These are phyloP conservation scores for Pinctada fucata DNA, from an alignment of 2,888 invertebrate species.

Conservation along the genomic window DNA sequence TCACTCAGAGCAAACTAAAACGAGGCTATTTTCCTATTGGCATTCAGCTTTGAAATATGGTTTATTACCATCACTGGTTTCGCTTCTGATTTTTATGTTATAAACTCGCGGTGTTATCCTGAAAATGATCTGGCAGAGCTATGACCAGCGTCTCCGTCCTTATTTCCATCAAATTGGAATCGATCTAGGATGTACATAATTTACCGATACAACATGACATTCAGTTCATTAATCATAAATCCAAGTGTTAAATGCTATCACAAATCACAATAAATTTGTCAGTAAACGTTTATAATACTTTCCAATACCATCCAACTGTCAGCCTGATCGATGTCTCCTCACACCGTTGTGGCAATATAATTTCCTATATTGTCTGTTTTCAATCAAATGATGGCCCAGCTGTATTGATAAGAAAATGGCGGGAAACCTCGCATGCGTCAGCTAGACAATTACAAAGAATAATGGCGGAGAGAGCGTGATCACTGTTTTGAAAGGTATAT, in stretches of 20 bases:
- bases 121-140: background rate
- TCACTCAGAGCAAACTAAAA: too few species aligned
- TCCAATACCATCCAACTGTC: conserved; percentile 27
- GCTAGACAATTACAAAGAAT: conserved; percentile 16
- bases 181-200: background rate
- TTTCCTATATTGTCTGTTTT: conserved; percentile 37
- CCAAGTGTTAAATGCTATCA: conserved; percentile 33
- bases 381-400: conserved; percentile 33
- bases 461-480: conserved; percentile 9
- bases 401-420: conserved; percentile 10
- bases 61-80: too few species aligned
- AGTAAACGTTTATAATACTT: conserved; percentile 34
- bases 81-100: too few species aligned
- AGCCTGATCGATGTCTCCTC: conserved; percentile 32
- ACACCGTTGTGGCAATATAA: conserved; percentile 31
- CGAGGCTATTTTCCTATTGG: too few species aligned
- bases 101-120: background rate
- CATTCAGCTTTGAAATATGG: too few species aligned
- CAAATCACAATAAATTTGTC: conserved; percentile 42
- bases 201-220: conserved; percentile 16
- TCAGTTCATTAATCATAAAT: conserved; percentile 29
- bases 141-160: background rate
- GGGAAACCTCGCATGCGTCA: conserved; percentile 24
- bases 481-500: conserved; percentile 12
- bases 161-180: background rate